Evolutionary conservation across 2,797 vertebrate genomes (phyloP).

Genomic region (Gymnopithys bicolor): DNA sequence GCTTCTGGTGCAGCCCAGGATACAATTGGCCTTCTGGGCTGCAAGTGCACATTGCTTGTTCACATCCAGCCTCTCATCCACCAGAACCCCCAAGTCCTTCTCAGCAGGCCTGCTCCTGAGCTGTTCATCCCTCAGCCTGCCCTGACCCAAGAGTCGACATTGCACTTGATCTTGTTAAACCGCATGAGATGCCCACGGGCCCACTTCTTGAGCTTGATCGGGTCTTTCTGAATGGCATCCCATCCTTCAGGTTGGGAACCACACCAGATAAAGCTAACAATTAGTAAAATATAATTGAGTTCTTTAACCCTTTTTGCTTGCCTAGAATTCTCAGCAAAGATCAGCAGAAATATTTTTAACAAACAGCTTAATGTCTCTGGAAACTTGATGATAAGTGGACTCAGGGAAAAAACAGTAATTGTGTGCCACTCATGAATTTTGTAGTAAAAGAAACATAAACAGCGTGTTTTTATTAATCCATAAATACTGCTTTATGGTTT

Average conservation of each 20-base stretch:
- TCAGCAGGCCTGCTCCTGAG: too few relatives aligned
- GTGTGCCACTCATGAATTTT: not conserved
- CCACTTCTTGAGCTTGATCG: not conserved
- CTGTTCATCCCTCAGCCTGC: not conserved
- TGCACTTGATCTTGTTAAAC: not conserved
- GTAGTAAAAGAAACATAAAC: not conserved
- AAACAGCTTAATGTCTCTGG: not conserved
- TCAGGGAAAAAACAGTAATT: not conserved
- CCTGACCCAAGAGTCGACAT: too few relatives aligned
- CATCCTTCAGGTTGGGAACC: not conserved
- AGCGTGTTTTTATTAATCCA: not conserved
- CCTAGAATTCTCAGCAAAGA: not conserved
- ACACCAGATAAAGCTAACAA: not conserved
- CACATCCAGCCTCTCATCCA: not conserved
- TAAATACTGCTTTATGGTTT: not conserved
- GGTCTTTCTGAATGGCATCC: too few relatives aligned
- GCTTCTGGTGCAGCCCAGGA: not conserved
- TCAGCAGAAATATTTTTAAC: conserved; percentile 9
- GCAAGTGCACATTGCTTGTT: not conserved
- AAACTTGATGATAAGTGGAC: not conserved
- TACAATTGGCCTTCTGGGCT: too few relatives aligned
- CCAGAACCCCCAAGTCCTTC: not conserved
- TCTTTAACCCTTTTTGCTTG: not conserved
- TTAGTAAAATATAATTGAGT: not conserved
- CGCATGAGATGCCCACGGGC: not conserved